phyloP scores from a whole-genome alignment of 2,797 vertebrate genomes.

The Sparus aurata region DNA sequence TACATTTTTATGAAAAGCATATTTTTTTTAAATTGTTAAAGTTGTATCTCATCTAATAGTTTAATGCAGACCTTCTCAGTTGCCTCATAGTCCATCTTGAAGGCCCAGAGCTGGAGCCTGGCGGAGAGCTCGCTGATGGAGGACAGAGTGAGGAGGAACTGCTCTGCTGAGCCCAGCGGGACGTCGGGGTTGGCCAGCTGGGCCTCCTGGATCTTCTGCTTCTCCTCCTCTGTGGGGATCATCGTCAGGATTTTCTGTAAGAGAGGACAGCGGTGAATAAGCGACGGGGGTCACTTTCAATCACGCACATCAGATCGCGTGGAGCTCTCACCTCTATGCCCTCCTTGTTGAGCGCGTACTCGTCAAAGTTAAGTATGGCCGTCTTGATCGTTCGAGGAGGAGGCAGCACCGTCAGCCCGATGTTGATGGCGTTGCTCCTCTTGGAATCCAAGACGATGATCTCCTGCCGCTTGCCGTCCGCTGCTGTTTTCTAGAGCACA shows the following conservation, averaged over 20 bases:
- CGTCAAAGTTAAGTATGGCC: slow-evolving; percentile 95
- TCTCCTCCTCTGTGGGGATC: slow-evolving; percentile 97
- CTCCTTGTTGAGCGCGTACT: slow-evolving; percentile 97
- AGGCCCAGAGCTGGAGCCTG: slow-evolving; percentile 97
- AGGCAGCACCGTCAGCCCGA: slow-evolving; percentile 96
- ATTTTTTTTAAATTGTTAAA: not conserved
- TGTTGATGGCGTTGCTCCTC: slow-evolving; percentile 98
- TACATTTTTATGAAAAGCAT: not conserved
- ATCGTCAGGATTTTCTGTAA: slow-evolving; percentile 97
- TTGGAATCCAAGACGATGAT: slow-evolving; percentile 96
- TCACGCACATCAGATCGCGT: slow-evolving; percentile 77
- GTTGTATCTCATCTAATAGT: not conserved
- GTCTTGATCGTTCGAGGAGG: slow-evolving; percentile 94
- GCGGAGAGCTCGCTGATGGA: slow-evolving; percentile 92
- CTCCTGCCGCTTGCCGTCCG: slow-evolving; percentile 95
- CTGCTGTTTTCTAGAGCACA: slow-evolving; percentile 90
- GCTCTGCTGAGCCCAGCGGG: slow-evolving; percentile 95
- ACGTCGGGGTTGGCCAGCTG: slow-evolving; percentile 93
- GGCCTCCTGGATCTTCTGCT: slow-evolving; percentile 97
- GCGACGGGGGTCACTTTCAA: slow-evolving; percentile 32
- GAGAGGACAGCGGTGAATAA: too few relatives aligned
- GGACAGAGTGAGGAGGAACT: slow-evolving; percentile 94
- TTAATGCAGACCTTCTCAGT: slow-evolving; percentile 90
- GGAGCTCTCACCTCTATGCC: slow-evolving; percentile 94
- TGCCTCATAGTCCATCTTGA: slow-evolving; percentile 96